Evolutionary conservation across 2,797 vertebrate genomes (phyloP).

Genomic region (Moxostoma hubbsi): DNA sequence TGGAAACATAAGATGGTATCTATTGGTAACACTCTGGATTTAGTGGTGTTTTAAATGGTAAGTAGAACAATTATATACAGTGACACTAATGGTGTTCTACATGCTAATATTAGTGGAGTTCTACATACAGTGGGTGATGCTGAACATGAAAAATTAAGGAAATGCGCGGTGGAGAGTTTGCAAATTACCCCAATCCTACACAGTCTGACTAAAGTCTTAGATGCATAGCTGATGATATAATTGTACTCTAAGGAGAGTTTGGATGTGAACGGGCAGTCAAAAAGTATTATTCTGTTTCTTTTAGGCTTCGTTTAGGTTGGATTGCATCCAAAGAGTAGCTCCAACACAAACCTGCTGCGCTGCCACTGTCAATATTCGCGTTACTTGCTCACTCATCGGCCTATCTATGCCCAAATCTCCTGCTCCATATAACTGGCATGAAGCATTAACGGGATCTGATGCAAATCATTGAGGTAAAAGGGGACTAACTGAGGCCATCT

Average conservation of each 20-base stretch:
- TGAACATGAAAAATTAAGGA: neutral
- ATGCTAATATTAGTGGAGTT: no score
- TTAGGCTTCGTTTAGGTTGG: conserved; percentile 42
- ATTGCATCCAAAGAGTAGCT: conserved; percentile 60
- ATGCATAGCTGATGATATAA: conserved; percentile 8
- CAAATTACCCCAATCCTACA: neutral
- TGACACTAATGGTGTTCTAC: no score
- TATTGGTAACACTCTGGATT: no score
- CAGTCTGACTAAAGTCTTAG: neutral
- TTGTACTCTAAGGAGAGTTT: conserved; percentile 1
- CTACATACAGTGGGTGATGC: neutral
- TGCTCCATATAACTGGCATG: neutral
- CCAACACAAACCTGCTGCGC: conserved; percentile 62
- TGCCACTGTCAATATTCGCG: conserved; percentile 67
- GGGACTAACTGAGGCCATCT: neutral
- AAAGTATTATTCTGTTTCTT: conserved; percentile 20
- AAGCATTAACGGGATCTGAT: neutral
- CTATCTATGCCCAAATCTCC: neutral
- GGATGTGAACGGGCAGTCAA: conserved; percentile 6
- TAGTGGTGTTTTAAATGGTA: no score
- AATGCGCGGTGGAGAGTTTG: neutral
- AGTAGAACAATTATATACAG: no score
- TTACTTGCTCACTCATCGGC: conserved; percentile 48
- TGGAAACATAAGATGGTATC: no score
- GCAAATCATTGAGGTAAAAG: conserved; percentile 22